Evolutionary conservation across 2,113 vertebrate genomes (phyloP), one percentile per base, ranked within the genome.

Genomic region (Gallinago paraguaiae): DNA sequence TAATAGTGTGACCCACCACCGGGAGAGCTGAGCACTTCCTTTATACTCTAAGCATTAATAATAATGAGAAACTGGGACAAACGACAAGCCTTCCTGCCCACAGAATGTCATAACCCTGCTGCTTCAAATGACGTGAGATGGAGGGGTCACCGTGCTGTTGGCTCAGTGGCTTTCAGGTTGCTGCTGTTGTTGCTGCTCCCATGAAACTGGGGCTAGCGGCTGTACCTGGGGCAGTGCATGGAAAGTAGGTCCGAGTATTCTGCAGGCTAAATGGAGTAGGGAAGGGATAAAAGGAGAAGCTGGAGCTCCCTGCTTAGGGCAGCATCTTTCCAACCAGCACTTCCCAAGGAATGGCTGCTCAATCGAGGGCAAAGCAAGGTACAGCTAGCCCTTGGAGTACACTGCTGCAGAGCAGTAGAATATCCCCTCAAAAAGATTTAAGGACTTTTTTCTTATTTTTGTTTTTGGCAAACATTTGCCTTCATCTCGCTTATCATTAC

Each of bases 21-120:
- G 92, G 54, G 96, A 93, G 67, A 95, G 67, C 83, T 77, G 93
- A 93, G 86, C 50, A 94, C 81, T 96, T 97, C 95, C 92, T 96
- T 94, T 96, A 79, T 72, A 61, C 77, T 82, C 80, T 51, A 82
- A 94, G 87, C 37, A 35, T 82, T 46, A 76, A 90, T 91, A 92
- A 84, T 91, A 79, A 76, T 30, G 83, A 95, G 92, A 93, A 91
- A 85, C 65, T 87, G 31, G 86, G 88, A 93, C 86, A 93, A 93
- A 92, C 28, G 45, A 51, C 83, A 87, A 72, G 70, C 77, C 78
- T 94, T 95, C 77, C 92, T 96, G 92, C 81, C 67, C 81, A 77
- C 56, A 80, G 59, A 78, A 79, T 87, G 77, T 92, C 86, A 41
- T 72, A 92, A 88, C 59, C 65, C 53, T 81, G 61, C 54, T 17